A percentile compares a stretch with the other conserved stretches of the same genome.
Evolutionary conservation across 1,140 invertebrate genomes (phyloP).

Genomic region (Euura lappo): DNA sequence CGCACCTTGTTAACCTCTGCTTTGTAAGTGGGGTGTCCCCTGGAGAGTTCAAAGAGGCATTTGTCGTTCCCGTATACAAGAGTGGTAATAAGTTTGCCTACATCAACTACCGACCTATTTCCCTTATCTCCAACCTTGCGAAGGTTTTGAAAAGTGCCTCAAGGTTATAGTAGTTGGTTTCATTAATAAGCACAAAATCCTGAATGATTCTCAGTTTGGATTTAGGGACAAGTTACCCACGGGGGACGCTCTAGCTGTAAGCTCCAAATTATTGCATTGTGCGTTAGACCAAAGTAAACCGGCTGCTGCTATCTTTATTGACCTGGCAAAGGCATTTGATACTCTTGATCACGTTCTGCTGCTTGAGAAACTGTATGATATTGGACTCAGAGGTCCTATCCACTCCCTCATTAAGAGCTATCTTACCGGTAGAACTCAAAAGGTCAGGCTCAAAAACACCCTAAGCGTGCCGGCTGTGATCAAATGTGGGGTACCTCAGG

Average conservation of each 20-base stretch:
- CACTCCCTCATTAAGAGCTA: constrained; percentile 35
- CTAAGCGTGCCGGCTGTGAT: constrained; percentile 12
- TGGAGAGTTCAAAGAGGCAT: too few relatives aligned
- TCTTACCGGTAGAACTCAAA: constrained; percentile 35
- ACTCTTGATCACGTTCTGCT: constrained; percentile 3
- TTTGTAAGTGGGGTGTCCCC: too few relatives aligned
- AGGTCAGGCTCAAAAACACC: constrained; percentile 21
- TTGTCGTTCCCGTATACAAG: too few relatives aligned
- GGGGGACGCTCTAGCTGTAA: constrained; percentile 13
- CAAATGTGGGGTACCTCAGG: constrained; percentile 22
- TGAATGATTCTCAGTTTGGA: constrained; percentile 16
- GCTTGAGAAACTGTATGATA: not conserved
- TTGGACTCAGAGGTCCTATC: constrained; percentile 26
- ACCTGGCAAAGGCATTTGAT: constrained; percentile 8
- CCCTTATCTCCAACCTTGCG: constrained; percentile 4
- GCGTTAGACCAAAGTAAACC: not conserved
- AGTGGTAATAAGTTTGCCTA: too few relatives aligned
- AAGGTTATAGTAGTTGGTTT: constrained; percentile 16
- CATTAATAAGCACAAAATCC: constrained; percentile 14
- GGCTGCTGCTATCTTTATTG: constrained; percentile 4
- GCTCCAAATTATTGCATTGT: constrained; percentile 11
- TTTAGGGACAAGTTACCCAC: constrained; percentile 17
- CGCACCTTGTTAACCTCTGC: too few relatives aligned
- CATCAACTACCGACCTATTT: too few relatives aligned
- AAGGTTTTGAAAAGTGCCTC: constrained; percentile 23